These are phyloP conservation scores for Poecilia wingei DNA, from an alignment of 2,797 vertebrate genomes.

Conservation along the genomic window DNA sequence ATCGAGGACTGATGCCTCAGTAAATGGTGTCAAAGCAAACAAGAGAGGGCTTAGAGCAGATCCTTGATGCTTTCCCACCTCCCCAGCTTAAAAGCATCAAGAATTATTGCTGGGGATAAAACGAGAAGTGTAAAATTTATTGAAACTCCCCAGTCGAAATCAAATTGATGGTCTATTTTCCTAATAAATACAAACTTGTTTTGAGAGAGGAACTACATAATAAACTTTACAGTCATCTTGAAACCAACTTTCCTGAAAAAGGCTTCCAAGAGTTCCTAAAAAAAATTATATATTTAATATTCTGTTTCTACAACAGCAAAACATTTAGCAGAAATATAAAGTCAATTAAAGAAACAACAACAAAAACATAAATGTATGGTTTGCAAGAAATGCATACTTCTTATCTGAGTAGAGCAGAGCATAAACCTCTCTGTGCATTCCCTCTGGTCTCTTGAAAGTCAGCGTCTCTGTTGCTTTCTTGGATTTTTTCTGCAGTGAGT, in stretches of 20 bases:
- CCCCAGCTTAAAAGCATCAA: background rate
- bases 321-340: background rate
- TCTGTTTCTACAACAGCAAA: background rate
- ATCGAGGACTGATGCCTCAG: no score
- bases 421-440: conserved; percentile 99
- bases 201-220: background rate
- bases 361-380: background rate
- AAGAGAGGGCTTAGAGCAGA: no score
- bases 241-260: background rate
- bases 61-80: no score
- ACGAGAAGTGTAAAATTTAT: background rate
- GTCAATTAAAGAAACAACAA: background rate
- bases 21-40: no score
- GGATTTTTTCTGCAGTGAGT: conserved; percentile 88
- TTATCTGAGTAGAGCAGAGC: conserved; percentile 95
- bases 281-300: background rate
- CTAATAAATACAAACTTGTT: background rate
- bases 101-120: background rate
- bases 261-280: background rate
- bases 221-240: background rate
- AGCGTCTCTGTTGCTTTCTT: conserved; percentile 95
- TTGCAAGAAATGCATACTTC: conserved; percentile 71
- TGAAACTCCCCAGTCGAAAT: background rate
- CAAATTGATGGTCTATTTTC: background rate
- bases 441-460: conserved; percentile 97